Evolutionary conservation across 2,113 vertebrate species (phyloP), one percentile per base, ranked within the genome.

Genomic region (Trochalopteron elliotii): DNA sequence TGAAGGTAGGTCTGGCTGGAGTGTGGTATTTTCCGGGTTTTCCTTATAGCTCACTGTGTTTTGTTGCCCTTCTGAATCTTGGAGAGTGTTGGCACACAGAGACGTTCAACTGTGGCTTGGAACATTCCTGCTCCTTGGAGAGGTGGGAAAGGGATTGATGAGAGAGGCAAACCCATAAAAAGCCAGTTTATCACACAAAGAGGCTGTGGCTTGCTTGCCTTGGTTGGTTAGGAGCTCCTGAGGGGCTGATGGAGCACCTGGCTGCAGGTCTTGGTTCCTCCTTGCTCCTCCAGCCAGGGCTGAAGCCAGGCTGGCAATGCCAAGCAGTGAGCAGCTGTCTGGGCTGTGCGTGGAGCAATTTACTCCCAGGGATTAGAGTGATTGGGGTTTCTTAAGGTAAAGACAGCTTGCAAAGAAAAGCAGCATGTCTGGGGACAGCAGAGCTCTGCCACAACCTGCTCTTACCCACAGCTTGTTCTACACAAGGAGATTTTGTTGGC

Each of bases 351-450:
- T 88, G 85, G 79, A 91, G 55, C 81, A 57, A 7, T 84, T 92
- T 37, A 42, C 70, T 96, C 63, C 56, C 40, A 53, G 69, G 84
- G 37, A 69, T 84, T 65, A 68, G 83, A 94, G 61, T 82, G 78
- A 84, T 82, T 76, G 40, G 67, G 70, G 89, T 75, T 89, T 94
- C 71, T 82, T 95, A 45, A 89, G 91, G 83, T 87, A 82, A 96
- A 93, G 83, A 79, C 56, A 81, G 61, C 64, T 65, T 78, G 60
- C 37, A 61, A 81, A 89, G 69, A 11, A 79, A 69, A 82, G 49
- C 44, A 76, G 49, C 2, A 3, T 82, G 91, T 78, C 76, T 83
- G 71, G 93, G 42, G 86, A 94, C 74, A 75, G 76, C 68, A 47
- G 56, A 60, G 67, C 60, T 83, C 60, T 3, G 20, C 47, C 2